Percentiles rank a stretch among this genome's conserved stretches.
Evolutionary conservation across 1,140 invertebrate species (phyloP).

Genomic region (Parapsyche elsis): DNA sequence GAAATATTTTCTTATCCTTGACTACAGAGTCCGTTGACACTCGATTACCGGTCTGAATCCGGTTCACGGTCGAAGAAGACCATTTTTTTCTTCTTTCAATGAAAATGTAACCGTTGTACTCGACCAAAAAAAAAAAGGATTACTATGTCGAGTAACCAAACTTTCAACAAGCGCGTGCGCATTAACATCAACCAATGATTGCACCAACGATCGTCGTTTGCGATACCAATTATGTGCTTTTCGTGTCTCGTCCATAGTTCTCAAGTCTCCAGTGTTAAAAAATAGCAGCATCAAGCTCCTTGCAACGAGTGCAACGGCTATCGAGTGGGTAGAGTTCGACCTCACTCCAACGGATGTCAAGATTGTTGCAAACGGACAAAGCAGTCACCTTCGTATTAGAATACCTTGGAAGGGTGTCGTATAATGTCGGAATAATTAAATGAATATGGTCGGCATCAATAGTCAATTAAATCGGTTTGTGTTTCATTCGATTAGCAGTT

Average conservation of each 20-base stretch:
- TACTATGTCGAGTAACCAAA: neutral
- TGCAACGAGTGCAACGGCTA: no score
- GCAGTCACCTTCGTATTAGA: neutral
- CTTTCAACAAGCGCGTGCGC: neutral
- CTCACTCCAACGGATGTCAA: neutral
- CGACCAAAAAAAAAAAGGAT: neutral
- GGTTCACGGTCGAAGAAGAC: conserved; percentile 23
- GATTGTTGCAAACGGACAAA: neutral
- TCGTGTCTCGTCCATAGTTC: no score
- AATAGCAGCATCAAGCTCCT: neutral
- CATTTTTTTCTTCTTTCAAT: conserved; percentile 17
- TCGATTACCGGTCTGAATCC: conserved; percentile 24
- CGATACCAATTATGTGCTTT: no score
- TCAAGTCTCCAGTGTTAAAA: neutral
- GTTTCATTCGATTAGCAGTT: no score
- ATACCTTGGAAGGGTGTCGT: neutral
- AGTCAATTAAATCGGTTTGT: no score
- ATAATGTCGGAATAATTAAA: neutral
- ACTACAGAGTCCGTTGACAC: conserved; percentile 19
- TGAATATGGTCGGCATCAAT: no score
- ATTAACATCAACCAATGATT: no score
- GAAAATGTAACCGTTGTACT: conserved; percentile 29
- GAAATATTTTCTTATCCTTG: conserved; percentile 28
- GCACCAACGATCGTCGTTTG: no score
- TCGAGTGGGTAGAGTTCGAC: neutral